Conservation (phyloP, 2,888 invertebrate species). For the Elgonia sp. region DNA sequence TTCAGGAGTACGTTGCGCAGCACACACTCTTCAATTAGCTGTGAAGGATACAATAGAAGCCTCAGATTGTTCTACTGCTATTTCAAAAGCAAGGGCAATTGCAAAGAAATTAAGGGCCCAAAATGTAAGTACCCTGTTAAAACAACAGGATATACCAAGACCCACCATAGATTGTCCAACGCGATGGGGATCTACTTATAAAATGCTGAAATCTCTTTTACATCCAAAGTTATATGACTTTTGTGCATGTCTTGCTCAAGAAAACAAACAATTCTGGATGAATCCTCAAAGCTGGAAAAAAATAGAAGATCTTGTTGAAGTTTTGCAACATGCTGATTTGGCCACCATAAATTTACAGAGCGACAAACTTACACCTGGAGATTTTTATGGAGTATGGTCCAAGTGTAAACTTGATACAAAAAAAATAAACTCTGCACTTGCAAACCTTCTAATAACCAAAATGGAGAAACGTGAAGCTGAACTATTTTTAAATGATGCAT, state of each 20-base stretch:
- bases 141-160: slow-evolving; percentile 12
- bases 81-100: slow-evolving; percentile 23
- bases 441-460: not conserved
- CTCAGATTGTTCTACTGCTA: not conserved
- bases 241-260: not conserved
- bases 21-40: slow-evolving; percentile 7
- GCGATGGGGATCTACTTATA: slow-evolving; percentile 7
- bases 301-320: not conserved
- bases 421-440: slow-evolving; percentile 13
- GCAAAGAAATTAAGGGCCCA: slow-evolving; percentile 20
- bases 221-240: not conserved
- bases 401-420: slow-evolving; percentile 13
- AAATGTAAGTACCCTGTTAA: slow-evolving; percentile 5
- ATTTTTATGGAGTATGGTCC: slow-evolving; percentile 18
- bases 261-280: not conserved
- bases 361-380: not conserved
- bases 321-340: not conserved
- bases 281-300: not conserved
- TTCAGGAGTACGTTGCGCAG: slow-evolving; percentile 27
- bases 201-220: slow-evolving; percentile 13
- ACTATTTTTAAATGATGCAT: slow-evolving; percentile 36
- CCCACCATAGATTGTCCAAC: slow-evolving; percentile 24
- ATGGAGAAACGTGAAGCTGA: slow-evolving; percentile 30
- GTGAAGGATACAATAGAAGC: not conserved
- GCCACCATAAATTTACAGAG: not conserved